phyloP scores from a whole-genome alignment of 2,797 vertebrate species.

The Naso thynnoides region DNA sequence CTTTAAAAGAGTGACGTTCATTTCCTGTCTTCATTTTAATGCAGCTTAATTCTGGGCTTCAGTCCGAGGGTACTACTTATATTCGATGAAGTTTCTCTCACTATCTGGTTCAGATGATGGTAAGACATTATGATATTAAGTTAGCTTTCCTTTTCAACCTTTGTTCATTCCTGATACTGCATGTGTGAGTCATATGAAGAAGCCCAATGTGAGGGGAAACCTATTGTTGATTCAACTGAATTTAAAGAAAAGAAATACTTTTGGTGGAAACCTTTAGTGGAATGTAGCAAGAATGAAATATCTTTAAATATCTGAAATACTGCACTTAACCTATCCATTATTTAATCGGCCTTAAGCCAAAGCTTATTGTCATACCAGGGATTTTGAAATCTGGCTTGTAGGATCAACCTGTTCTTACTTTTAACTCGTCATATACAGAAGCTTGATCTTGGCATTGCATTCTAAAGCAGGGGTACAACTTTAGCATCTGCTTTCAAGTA shows the following conservation, averaged over 20 bases:
- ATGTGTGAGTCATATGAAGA: conserved; percentile 44
- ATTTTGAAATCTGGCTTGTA: not conserved
- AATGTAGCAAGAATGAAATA: not conserved
- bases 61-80: not conserved
- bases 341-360: not conserved
- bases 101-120: conserved; percentile 4
- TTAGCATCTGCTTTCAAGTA: no score
- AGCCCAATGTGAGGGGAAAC: conserved; percentile 10
- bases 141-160: conserved; percentile 9
- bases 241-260: no score
- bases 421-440: no score
- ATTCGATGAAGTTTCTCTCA: not conserved
- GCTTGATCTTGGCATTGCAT: no score
- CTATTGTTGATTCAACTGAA: conserved; percentile 26
- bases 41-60: not conserved
- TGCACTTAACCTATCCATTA: not conserved
- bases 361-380: not conserved
- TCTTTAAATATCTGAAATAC: not conserved
- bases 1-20: not conserved
- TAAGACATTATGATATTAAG: conserved; percentile 22
- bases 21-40: not conserved
- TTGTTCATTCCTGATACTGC: conserved; percentile 6
- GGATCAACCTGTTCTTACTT: not conserved
- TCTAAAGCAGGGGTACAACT: no score
- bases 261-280: no score